phyloP scores from a whole-genome alignment of 2,113 vertebrate species.

The Tragelaphus imberbis region DNA sequence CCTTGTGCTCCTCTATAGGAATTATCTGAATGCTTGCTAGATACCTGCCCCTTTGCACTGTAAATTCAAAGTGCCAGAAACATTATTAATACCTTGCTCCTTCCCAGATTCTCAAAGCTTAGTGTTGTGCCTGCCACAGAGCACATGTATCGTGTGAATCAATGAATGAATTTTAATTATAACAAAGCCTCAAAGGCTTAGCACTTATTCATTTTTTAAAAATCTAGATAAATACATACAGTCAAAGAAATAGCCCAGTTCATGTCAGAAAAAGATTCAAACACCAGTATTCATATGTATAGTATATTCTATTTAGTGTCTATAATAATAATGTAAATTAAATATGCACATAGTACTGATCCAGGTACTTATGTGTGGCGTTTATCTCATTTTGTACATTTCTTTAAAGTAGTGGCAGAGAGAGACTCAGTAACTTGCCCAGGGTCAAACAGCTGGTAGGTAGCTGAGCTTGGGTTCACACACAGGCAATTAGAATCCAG shows the following conservation, averaged over 20 bases:
- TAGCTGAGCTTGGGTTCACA: background rate
- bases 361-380: background rate
- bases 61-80: background rate
- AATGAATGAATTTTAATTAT: background rate
- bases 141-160: background rate
- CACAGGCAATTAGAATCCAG: background rate
- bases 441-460: background rate
- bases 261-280: background rate
- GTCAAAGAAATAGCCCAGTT: background rate
- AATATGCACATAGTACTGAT: background rate
- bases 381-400: background rate
- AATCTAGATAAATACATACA: background rate
- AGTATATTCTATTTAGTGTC: background rate
- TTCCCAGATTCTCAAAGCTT: background rate
- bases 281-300: background rate
- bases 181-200: background rate
- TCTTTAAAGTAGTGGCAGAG: background rate
- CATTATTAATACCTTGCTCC: background rate
- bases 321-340: background rate
- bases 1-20: background rate
- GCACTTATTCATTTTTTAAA: background rate
- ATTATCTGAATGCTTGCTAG: background rate
- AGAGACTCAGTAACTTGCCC: background rate
- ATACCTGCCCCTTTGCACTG: background rate
- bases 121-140: background rate